These are phyloP conservation scores for Pristiophorus japonicus DNA, from an alignment of 2,113 vertebrate species.

Conservation along the genomic window DNA sequence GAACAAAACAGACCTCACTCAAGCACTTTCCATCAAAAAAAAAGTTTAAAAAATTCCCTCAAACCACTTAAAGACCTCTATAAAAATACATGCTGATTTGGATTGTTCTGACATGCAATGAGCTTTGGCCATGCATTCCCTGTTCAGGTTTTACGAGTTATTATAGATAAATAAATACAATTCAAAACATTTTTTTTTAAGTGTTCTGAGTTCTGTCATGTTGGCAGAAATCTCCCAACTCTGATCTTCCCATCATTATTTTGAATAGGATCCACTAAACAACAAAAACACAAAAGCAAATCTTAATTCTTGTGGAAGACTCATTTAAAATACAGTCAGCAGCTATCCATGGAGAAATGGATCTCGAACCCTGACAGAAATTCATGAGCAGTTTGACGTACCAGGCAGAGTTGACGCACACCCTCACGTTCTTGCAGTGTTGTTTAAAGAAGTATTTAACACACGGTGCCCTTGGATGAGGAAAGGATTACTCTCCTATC, in stretches of 20 bases:
- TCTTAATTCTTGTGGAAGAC: neutral
- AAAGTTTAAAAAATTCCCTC: slow-evolving; percentile 8
- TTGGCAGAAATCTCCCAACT: neutral
- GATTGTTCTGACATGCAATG: neutral
- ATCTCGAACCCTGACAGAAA: too few relatives aligned
- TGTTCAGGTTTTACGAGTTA: neutral
- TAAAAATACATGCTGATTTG: neutral
- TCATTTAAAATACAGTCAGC: neutral
- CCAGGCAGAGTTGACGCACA: too few relatives aligned
- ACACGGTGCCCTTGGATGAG: neutral
- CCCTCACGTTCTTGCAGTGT: neutral
- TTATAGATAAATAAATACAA: neutral
- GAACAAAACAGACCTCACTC: neutral
- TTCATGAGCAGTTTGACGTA: neutral
- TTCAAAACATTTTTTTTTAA: too few relatives aligned
- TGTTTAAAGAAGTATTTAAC: too few relatives aligned
- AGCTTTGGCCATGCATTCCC: neutral
- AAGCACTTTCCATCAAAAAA: slow-evolving; percentile 1
- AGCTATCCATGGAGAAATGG: neutral
- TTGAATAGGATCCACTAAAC: neutral
- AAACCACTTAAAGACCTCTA: neutral
- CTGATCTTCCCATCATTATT: neutral
- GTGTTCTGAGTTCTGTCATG: too few relatives aligned
- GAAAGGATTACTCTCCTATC: neutral
- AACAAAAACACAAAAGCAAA: neutral